A percentile compares a stretch with the other conserved stretches of the same genome.
These are phyloP conservation scores for Pterocles burchelli DNA, from an alignment of 2,113 vertebrate genomes.

Conservation along the genomic window DNA sequence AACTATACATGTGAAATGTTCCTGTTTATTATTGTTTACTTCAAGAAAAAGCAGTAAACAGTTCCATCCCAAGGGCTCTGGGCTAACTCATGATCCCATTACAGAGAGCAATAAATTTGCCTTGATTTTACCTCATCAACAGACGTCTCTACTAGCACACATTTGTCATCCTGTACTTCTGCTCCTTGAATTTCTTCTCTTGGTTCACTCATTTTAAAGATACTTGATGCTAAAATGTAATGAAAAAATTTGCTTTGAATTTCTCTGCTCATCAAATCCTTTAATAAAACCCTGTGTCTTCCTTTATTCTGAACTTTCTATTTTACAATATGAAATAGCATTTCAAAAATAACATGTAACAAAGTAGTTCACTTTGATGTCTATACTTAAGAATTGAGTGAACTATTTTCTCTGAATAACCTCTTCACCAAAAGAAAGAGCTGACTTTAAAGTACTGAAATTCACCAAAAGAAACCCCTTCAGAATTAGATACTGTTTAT, in stretches of 20 bases:
- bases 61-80: neutral
- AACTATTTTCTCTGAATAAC: neutral
- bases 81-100: neutral
- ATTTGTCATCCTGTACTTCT: neutral
- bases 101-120: neutral
- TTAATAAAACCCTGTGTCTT: neutral
- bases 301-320: neutral
- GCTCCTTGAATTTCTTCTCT: neutral
- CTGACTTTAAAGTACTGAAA: neutral
- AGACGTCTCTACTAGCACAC: neutral
- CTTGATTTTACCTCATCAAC: constrained; percentile 1
- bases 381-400: neutral
- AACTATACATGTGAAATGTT: neutral
- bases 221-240: neutral
- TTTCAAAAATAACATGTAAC: neutral
- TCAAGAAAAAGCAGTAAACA: neutral
- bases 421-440: neutral
- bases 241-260: neutral
- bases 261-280: neutral
- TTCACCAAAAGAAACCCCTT: neutral
- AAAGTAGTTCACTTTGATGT: neutral
- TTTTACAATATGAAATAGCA: neutral
- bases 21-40: neutral
- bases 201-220: neutral
- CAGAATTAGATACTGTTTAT: neutral